A percentile compares a stretch with the other conserved stretches of the same genome.
Evolutionary conservation across 2,113 vertebrate species (phyloP).

Genomic region (Lamprotornis superbus): DNA sequence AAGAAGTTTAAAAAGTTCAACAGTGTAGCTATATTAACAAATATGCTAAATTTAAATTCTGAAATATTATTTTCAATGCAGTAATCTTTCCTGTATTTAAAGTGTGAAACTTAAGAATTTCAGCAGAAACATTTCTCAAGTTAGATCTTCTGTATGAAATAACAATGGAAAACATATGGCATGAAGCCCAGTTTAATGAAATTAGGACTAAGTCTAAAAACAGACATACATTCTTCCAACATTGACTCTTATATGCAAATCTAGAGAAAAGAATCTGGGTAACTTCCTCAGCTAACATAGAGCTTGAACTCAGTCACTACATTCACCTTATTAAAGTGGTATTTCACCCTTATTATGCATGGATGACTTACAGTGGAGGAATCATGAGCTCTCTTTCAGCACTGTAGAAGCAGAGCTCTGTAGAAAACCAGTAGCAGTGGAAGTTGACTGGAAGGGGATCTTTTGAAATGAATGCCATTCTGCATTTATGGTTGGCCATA

Average conservation of each 20-base stretch:
- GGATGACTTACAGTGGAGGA: neutral
- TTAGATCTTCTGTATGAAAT: neutral
- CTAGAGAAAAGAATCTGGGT: neutral
- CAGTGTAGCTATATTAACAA: neutral
- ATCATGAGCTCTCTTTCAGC: neutral
- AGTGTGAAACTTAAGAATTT: neutral
- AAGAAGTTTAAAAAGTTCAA: neutral
- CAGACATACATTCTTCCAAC: neutral
- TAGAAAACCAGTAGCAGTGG: neutral
- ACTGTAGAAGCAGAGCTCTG: neutral
- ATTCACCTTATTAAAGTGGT: slow-evolving; percentile 25
- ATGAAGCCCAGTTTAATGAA: neutral
- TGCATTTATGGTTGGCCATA: neutral
- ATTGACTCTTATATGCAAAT: neutral
- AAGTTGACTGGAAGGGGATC: neutral
- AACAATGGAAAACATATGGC: neutral
- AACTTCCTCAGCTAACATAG: neutral
- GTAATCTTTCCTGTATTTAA: neutral
- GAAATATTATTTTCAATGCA: neutral
- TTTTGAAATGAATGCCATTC: neutral
- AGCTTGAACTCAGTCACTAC: neutral
- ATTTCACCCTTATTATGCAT: slow-evolving; percentile 11
- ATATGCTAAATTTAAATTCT: neutral
- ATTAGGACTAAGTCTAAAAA: neutral
- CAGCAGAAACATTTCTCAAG: neutral